Conservation (phyloP, 2,797 vertebrate species). For the Urosaurus nigricauda region DNA sequence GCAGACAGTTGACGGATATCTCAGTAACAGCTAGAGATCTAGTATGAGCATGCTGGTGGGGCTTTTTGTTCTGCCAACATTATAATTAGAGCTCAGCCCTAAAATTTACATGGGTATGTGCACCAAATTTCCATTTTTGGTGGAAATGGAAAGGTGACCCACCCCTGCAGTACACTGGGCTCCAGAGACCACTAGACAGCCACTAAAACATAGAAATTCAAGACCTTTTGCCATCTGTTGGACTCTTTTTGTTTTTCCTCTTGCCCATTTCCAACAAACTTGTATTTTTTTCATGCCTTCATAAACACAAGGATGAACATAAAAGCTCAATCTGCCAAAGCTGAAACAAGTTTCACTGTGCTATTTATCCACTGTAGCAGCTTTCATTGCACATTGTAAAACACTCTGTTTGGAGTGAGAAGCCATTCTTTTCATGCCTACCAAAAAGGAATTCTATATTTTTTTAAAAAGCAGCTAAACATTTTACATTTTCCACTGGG, state of each 20-base stretch:
- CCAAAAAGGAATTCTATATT: neutral
- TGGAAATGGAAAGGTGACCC: no score
- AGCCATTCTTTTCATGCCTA: neutral
- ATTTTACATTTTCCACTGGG: conserved; percentile 14
- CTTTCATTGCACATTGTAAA: neutral
- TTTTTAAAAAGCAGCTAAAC: neutral
- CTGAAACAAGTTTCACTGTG: neutral
- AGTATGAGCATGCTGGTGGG: no score
- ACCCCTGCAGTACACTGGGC: neutral
- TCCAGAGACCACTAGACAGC: neutral
- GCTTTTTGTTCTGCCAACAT: no score
- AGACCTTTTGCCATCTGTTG: no score
- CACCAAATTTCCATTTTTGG: no score
- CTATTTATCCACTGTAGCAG: neutral
- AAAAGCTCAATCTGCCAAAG: neutral
- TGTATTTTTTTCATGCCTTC: neutral
- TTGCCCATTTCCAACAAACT: neutral
- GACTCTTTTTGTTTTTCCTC: neutral
- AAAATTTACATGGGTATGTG: no score
- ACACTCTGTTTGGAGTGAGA: neutral
- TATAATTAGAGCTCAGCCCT: no score
- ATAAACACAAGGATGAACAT: neutral
- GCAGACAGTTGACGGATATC: no score
- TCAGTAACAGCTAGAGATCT: no score
- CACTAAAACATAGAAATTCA: neutral